Evolutionary conservation across 2,888 invertebrate genomes (phyloP), one percentile per base, ranked within the genome.

Genomic region (Morpho helenor): DNA sequence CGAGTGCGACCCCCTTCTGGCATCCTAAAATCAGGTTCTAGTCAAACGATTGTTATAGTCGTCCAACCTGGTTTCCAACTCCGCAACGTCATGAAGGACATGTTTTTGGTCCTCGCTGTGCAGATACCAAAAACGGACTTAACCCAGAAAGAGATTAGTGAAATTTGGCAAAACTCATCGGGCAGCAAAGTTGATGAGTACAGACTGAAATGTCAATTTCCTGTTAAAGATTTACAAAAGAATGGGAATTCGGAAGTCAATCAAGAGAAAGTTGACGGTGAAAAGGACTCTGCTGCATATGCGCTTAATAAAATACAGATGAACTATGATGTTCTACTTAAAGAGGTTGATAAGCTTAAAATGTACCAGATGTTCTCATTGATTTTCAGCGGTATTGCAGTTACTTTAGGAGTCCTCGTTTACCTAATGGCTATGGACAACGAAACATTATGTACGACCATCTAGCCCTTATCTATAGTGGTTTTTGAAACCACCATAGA

Each of bases 1-100:
- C 92, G 97, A 41, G 99, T 99, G 1, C 93, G 97, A 55, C 98
- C 98, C 0, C 97, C 96, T 70, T 94, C 95, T 7, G 98, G 98
- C 0, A 87, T 94, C 7, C 78, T 98, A 54, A 84, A 91, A 2
- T 93, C 94, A 0, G 94, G 94, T 7, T 92, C 92, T 3, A 89
- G 91, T 0, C 92, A 93, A 45, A 90, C 91, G 0, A 93, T 98
- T 0, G 91, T 92, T 45, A 95, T 98, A 2, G 93, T 94, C 5
- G 91, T 98, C 1, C 95, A 96, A 70, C 92, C 94, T 9, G 96
- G 95, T 6, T 95, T 94, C 70, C 93, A 93, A 63, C 69, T 94
- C 7, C 92, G 93, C 2, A 92, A 93, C 8, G 91, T 95, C 0
- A 89, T 94, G 0, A 94, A 94, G 75, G 98, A 98, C 76, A 95